Evolutionary conservation across 53 echinoderm and acorn worm genomes (phyloP).

Genomic region (Henricia sp.): DNA sequence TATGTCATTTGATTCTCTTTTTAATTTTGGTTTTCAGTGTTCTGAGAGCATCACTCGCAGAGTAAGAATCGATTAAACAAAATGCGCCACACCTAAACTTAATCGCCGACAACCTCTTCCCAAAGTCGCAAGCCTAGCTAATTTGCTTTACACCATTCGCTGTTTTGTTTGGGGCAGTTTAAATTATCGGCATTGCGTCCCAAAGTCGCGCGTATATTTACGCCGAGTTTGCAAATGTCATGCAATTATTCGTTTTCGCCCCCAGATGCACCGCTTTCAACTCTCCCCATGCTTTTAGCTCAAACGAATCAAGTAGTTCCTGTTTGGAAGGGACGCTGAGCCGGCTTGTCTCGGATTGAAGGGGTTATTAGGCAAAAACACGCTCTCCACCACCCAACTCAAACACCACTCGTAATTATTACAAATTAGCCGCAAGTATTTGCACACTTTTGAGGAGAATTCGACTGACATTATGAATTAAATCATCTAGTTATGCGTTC

Average conservation of each 20-base stretch:
- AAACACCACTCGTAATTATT: conserved; percentile 53
- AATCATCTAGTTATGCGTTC: conserved; percentile 33
- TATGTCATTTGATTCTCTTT: too few species aligned
- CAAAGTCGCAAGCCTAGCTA: conserved; percentile 24
- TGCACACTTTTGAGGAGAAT: conserved; percentile 61
- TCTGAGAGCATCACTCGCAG: too few species aligned
- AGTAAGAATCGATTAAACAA: too few species aligned
- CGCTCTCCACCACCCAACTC: conserved; percentile 36
- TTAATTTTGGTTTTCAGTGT: too few species aligned
- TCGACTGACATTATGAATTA: conserved; percentile 59
- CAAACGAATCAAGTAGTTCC: conserved; percentile 43
- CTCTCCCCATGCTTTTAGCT: conserved; percentile 24
- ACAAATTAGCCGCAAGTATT: conserved; percentile 65
- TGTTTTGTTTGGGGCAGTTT: conserved; percentile 47
- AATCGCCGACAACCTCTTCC: too few species aligned
- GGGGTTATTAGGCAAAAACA: conserved; percentile 42
- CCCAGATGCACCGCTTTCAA: conserved; percentile 47
- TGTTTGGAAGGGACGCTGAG: conserved; percentile 12
- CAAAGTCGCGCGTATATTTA: conserved; percentile 48
- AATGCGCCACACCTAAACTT: too few species aligned
- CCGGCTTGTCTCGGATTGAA: conserved; percentile 30
- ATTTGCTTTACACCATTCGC: not conserved
- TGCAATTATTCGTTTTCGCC: conserved; percentile 58
- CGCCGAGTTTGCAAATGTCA: conserved; percentile 30
- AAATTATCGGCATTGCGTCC: conserved; percentile 37